A percentile compares a stretch with the other conserved stretches of the same genome.
These are phyloP conservation scores for Heliconius congener DNA, from an alignment of 1,140 invertebrate genomes.

Conservation along the genomic window DNA sequence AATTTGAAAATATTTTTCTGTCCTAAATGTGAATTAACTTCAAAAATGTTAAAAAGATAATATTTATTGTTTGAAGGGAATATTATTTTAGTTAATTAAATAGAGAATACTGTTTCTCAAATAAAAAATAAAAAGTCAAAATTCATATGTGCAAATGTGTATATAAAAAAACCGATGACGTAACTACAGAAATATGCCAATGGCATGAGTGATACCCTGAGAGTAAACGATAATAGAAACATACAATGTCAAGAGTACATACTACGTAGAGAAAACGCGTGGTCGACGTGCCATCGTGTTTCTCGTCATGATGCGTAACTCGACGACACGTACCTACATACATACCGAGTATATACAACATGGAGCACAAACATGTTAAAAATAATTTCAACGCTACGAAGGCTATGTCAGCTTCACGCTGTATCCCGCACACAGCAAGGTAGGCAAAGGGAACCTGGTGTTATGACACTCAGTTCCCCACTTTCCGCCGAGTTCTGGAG, in stretches of 20 bases:
- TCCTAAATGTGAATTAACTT: too few relatives aligned
- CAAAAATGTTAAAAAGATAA: neutral
- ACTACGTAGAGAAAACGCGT: slow-evolving; percentile 35
- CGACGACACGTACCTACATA: slow-evolving; percentile 13
- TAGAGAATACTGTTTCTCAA: too few relatives aligned
- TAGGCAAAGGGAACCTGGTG: too few relatives aligned
- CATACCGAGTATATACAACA: neutral
- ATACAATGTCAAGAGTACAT: slow-evolving; percentile 74
- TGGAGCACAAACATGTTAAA: slow-evolving; percentile 21
- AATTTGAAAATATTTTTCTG: too few relatives aligned
- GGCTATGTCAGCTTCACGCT: neutral
- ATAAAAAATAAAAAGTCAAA: neutral
- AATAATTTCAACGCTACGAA: slow-evolving; percentile 17
- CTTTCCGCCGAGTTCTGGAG: too few relatives aligned
- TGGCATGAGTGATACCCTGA: slow-evolving; percentile 47
- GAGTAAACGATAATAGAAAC: slow-evolving; percentile 49
- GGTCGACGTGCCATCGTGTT: slow-evolving; percentile 16
- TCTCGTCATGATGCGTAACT: slow-evolving; percentile 32
- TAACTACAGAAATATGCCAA: slow-evolving; percentile 59
- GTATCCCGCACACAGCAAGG: too few relatives aligned
- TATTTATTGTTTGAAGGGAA: neutral
- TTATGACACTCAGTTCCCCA: too few relatives aligned
- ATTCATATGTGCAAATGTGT: neutral
- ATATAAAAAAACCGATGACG: slow-evolving; percentile 38
- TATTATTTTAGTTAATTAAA: too few relatives aligned